Evolutionary conservation across 2,888 invertebrate species (phyloP).

Genomic region (Gisinianus flammeolus): DNA sequence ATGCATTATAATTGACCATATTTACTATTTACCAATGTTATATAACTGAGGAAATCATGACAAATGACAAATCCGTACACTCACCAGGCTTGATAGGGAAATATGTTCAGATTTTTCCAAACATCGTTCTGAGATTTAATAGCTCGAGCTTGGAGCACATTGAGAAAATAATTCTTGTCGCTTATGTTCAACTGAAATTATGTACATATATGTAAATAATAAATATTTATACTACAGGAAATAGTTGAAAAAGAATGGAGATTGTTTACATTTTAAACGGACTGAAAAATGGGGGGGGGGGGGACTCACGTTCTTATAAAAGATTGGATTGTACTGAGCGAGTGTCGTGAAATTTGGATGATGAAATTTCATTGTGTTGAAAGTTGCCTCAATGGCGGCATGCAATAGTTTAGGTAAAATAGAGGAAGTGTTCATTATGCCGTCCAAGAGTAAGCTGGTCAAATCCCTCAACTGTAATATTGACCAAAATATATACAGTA

Average conservation of each 20-base stretch:
- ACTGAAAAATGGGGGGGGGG: neutral
- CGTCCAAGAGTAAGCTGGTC: neutral
- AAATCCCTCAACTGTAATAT: neutral
- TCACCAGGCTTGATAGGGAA: constrained; percentile 40
- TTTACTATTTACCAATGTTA: neutral
- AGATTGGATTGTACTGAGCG: neutral
- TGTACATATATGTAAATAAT: too few species aligned
- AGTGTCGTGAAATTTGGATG: neutral
- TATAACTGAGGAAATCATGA: neutral
- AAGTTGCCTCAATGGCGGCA: neutral
- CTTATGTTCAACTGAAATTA: constrained; percentile 22
- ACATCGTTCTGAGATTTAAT: constrained; percentile 43
- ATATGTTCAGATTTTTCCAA: constrained; percentile 6
- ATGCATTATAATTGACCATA: neutral
- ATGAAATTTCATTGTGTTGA: neutral
- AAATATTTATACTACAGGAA: neutral
- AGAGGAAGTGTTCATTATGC: neutral
- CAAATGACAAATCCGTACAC: constrained; percentile 17
- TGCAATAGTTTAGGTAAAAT: neutral
- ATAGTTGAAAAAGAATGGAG: neutral
- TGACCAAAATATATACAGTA: neutral
- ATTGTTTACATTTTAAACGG: neutral
- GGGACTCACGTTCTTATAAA: neutral
- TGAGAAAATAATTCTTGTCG: constrained; percentile 35
- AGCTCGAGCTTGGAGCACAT: constrained; percentile 40